phyloP scores from a whole-genome alignment of 2,888 invertebrate species.

The Scaptomyza reducta region DNA sequence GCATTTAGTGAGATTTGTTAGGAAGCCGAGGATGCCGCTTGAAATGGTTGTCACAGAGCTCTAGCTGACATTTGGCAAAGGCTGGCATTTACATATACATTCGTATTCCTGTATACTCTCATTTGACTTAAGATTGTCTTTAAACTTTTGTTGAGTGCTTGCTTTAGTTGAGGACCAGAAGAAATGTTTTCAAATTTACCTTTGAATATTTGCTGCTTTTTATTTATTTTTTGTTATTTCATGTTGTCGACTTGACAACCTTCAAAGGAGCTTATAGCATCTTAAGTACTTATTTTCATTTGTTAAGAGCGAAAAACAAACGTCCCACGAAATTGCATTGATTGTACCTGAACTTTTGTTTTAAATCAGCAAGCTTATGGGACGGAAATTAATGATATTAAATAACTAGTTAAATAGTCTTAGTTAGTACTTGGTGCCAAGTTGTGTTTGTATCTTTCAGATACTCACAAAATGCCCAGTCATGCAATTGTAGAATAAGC shows the following conservation, averaged over 20 bases:
- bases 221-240: not conserved
- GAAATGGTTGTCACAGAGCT: constrained; percentile 46
- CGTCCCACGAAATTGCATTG: not conserved
- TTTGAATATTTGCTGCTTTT: not conserved
- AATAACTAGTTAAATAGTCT: not conserved
- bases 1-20: constrained; percentile 78
- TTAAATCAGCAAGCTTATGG: not conserved
- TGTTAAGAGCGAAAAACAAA: not conserved
- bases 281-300: constrained; percentile 11
- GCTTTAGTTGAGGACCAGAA: not conserved
- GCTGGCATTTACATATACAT: constrained; percentile 7
- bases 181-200: constrained; percentile 9
- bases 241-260: constrained; percentile 11
- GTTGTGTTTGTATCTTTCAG: too few relatives aligned
- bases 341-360: not conserved
- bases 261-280: constrained; percentile 13
- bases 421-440: not conserved
- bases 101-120: constrained; percentile 16
- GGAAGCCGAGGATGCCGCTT: constrained; percentile 45
- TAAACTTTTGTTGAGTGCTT: constrained; percentile 5
- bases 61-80: constrained; percentile 6
- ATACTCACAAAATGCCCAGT: constrained; percentile 17
- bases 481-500: constrained; percentile 36
- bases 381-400: not conserved
- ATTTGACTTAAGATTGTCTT: constrained; percentile 26